Evolutionary conservation across 2,113 vertebrate species (phyloP).

Genomic region (Gyps fulvus): DNA sequence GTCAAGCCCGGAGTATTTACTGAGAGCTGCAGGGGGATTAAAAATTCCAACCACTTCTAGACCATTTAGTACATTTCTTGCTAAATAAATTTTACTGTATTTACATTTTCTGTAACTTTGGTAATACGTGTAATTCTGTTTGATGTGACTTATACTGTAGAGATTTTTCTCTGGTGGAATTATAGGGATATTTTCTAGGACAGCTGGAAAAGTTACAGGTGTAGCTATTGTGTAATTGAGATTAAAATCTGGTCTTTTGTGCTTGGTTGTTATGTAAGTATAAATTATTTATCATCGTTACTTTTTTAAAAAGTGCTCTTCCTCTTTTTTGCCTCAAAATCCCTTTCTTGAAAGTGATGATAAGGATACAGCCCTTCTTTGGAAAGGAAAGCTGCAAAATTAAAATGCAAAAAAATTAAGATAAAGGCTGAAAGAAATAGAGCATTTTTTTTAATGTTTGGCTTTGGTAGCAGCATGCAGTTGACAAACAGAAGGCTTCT

Average conservation of each 20-base stretch:
- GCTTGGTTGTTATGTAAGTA: neutral
- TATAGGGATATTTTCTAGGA: neutral
- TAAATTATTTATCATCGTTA: neutral
- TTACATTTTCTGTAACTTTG: neutral
- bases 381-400: conserved; percentile 18
- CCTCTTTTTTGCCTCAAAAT: neutral
- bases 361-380: neutral
- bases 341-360: neutral
- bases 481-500: conserved; percentile 66
- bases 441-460: conserved; percentile 18
- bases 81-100: neutral
- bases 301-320: neutral
- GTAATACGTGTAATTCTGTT: neutral
- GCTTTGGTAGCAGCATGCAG: conserved; percentile 29
- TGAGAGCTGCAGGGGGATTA: neutral
- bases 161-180: neutral
- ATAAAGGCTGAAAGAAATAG: neutral
- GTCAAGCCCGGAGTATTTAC: neutral
- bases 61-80: neutral
- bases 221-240: neutral
- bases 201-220: neutral
- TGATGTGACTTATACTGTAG: neutral
- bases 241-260: conserved; percentile 9
- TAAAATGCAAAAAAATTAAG: neutral
- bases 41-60: neutral